Base-by-base conservation (phyloP, 2,113 vertebrate genomes). In the Dromaius novaehollandiae region DNA sequence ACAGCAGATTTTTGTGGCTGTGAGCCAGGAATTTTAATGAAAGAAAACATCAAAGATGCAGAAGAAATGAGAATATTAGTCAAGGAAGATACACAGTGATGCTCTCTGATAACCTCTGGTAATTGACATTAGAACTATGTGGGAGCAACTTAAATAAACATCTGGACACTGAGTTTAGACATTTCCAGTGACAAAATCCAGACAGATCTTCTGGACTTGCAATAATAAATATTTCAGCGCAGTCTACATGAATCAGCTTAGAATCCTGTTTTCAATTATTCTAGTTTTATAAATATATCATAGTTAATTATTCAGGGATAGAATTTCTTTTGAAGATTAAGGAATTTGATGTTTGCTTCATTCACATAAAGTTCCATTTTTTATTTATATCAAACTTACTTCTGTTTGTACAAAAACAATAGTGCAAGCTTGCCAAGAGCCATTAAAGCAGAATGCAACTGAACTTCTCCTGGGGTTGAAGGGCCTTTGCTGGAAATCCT, bases 181-280 rank as follows among this genome's bases (percentile, higher is more conserved):
- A 98, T 98, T 97, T 97, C 97, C 97, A 98, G 98, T 99, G 99
- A 99, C 98, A 98, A 98, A 99, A 98, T 98, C 98, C 99, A 99
- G 99, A 98, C 98, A 98, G 98, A 98, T 98, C 98, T 98, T 97
- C 96, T 98, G 96, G 98, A 98, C 98, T 98, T 99, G 98, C 98
- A 99, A 99, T 99, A 99, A 99, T 99, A 99, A 99, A 99, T 99
- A 99, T 99, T 98, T 98, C 98, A 98, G 96, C 89, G 79, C 94
- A 97, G 98, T 98, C 98, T 98, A 96, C 98, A 98, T 99, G 98
- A 98, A 99, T 99, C 98, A 98, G 98, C 98, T 97, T 98, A 96
- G 97, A 98, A 98, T 98, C 97, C 99, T 99, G 99, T 99, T 98
- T 99, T 99, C 99, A 99, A 99, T 99, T 99, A 99, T 98, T 98